Evolutionary conservation across 2,113 vertebrate species (phyloP), one percentile per base, ranked within the genome.

Genomic region (Limnothrissa miodon): DNA sequence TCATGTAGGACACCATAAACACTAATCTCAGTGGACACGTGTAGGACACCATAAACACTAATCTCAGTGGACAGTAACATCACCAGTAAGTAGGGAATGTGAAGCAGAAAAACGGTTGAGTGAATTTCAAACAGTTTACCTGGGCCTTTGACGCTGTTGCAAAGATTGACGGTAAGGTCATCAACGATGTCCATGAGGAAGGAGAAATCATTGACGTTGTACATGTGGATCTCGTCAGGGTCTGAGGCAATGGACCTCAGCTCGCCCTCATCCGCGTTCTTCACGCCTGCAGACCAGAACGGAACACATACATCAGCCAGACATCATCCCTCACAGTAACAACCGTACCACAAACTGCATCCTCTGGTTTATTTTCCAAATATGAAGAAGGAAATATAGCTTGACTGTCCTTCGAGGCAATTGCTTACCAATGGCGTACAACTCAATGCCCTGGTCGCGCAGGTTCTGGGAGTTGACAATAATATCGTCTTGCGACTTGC

Each of bases 401-500:
- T 66, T 29, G 13, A 74, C 17, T 74, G 11, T 74, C 66, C 36
- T 36, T 74, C 7, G 1, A 17, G 1, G 45, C 29, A 6, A 74
- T 19, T 36, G 84, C 95, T 94, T 91, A 99, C 98, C 98, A 23
- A 99, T 91, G 83, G 98, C 97, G 85, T 97, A 99, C 19, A 99
- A 94, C 90, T 98, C 98, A 45, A 99, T 93, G 81, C 92, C 94
- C 39, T 95, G 85, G 56, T 95, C 95, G 36, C 96, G 96, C 84
- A 99, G 91, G 78, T 84, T 97, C 91, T 96, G 94, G 78, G 98
- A 97, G 86, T 95, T 96, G 17, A 19, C 19, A 0, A 91, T 93
- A 33, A 99, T 96, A 0, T 99, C 98, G 59, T 99, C 98, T 86
- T 99, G 98, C 10, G 98, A 99, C 90, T 99, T 99, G 83, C 98